Evolutionary conservation across 30 jellyfish, hydroid and myxozoan genomes (phyloP), one percentile per base, ranked within the genome.

Genomic region (Hydra vulgaris): DNA sequence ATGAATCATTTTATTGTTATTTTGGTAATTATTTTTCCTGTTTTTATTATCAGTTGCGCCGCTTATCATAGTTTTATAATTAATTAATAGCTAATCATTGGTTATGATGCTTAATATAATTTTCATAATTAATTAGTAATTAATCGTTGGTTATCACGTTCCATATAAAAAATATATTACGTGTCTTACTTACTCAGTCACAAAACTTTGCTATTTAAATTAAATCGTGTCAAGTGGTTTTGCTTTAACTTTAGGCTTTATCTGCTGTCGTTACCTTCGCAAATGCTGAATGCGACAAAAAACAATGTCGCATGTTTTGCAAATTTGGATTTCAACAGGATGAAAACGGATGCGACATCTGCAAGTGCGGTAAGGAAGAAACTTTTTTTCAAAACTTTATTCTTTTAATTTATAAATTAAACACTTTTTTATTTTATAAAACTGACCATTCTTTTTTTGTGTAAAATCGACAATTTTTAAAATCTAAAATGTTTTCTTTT

Each of bases 311-410:
- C 24, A 78, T 78, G 85, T 18, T 54, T 1, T 78, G 85, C 66
- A 12, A 53, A 66, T 78, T 53, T 78, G 85, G 85, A 19, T 78
- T 78, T 27, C 20, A 78, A 23, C 40, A 78, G 53, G 85, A 78
- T 54, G 85, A 78, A 40, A 61, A 78, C n/a, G 85, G 85, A 4
- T 78, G 85, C 79, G 25, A 55, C n/a, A 61, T 27, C 7, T 78
- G 85, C 79, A 23, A 78, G 53, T 78, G 85, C 81, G 69, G 66
- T 61, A 61, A 53, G 79, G n/a, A n/a, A n/a, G n/a, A n/a, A n/a
- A n/a, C n/a, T n/a, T n/a, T n/a, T n/a, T n/a, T n/a, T n/a, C 18
- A 17, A 23, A 78, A 78, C 15, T 21, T 21, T 15, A 7, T 8
- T 73, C 3, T 22, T 7, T 73, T 21, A 15, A 15, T 73, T 15